These are phyloP conservation scores for Petrocephalus sullivani DNA, from an alignment of 2,797 vertebrate genomes.

Conservation along the genomic window DNA sequence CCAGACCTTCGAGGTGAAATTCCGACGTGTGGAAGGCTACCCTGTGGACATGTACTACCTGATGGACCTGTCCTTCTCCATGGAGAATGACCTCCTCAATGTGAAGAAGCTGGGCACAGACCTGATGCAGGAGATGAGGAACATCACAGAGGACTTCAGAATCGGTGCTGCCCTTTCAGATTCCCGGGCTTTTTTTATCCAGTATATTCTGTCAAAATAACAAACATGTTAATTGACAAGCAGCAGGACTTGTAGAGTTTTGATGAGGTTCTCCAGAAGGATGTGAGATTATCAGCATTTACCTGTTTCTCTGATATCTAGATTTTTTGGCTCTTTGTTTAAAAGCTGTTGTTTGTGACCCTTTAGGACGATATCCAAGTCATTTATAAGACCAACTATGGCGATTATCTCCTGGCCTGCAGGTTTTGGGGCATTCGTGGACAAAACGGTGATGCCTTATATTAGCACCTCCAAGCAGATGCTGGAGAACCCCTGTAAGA, in stretches of 20 bases:
- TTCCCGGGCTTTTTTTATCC: background rate
- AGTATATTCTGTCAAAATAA: background rate
- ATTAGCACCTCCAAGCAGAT: constrained; percentile 33
- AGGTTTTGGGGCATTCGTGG: constrained; percentile 39
- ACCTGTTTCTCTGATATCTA: background rate
- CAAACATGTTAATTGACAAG: background rate
- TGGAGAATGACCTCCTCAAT: constrained; percentile 32
- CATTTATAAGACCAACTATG: background rate
- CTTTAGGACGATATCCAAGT: background rate
- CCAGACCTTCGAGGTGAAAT: constrained; percentile 31
- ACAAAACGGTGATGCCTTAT: constrained; percentile 37
- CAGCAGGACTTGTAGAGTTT: background rate
- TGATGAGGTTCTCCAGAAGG: background rate
- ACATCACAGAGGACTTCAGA: constrained; percentile 37
- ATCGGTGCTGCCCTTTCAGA: constrained; percentile 24
- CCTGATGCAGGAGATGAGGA: constrained; percentile 32
- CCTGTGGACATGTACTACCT: constrained; percentile 37
- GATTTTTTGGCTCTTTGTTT: background rate
- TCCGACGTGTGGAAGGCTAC: constrained; percentile 31
- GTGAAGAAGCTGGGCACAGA: constrained; percentile 37
- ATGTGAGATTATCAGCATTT: background rate
- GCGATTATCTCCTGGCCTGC: background rate
- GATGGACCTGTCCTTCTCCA: constrained; percentile 37
- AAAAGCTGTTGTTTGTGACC: background rate
- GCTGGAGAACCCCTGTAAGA: constrained; percentile 34